Evolutionary conservation across 2,888 invertebrate species (phyloP).

Genomic region (Fragum whitleyi): DNA sequence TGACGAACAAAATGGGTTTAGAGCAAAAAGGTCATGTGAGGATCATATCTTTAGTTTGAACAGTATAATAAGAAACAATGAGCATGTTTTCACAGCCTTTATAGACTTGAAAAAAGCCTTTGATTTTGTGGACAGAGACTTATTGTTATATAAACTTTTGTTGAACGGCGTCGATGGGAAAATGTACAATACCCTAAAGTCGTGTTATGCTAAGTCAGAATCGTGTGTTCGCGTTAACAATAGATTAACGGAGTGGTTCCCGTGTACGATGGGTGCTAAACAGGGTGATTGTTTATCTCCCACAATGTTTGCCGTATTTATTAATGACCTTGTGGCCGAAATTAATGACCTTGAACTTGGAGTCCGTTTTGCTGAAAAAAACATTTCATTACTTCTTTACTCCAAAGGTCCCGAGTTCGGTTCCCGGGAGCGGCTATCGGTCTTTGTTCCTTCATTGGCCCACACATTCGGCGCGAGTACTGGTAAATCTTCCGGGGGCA

Average conservation of each 20-base stretch:
- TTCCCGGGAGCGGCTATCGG: too few relatives aligned
- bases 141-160: constrained; percentile 47
- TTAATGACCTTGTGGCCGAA: constrained; percentile 37
- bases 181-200: constrained; percentile 22
- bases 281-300: constrained; percentile 45
- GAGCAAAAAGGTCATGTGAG: constrained; percentile 41
- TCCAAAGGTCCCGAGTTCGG: too few relatives aligned
- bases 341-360: constrained; percentile 35
- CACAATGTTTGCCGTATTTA: constrained; percentile 40
- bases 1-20: constrained; percentile 39
- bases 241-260: constrained; percentile 38
- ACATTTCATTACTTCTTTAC: constrained; percentile 29
- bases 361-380: constrained; percentile 21
- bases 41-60: constrained; percentile 44
- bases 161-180: constrained; percentile 37
- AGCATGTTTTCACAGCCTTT: constrained; percentile 17
- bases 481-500: too few relatives aligned
- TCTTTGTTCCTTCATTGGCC: too few relatives aligned
- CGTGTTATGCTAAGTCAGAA: neutral
- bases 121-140: constrained; percentile 34
- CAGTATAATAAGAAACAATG: constrained; percentile 36
- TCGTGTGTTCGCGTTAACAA: constrained; percentile 28
- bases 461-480: too few relatives aligned
- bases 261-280: constrained; percentile 19
- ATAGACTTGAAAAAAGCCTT: constrained; percentile 24